Evolutionary conservation across 2,888 invertebrate species (phyloP), one percentile per base, ranked within the genome.

Genomic region (Agrotis puta): DNA sequence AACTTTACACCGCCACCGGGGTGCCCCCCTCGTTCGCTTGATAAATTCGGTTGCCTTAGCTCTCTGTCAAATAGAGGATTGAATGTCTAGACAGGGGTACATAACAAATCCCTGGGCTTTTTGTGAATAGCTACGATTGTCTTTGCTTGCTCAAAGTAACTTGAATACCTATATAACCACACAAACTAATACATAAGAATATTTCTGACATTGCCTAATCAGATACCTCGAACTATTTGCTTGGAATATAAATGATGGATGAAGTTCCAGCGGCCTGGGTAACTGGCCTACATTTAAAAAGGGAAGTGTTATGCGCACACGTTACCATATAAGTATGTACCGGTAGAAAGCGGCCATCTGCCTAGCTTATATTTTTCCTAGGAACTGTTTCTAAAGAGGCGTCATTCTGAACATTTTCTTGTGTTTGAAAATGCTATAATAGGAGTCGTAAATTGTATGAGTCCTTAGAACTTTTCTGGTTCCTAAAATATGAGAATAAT

Each of bases 1-100:
- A 88, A 89, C 86, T 91, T 88, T 87, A 81, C 43, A 80, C 61
- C 53, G 70, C 76, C 33, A 80, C 61, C 50, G 61, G 70, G 65
- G 81, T 61, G 77, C 82, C 81, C 70, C 72, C 66, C 58, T 69
- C 43, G 74, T 66, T 74, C 70, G 73, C 70, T 75, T 74, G 54
- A 81, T 82, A 82, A 82, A 81, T 83, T 81, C 76, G 62, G 80
- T 79, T 78, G 67, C 66, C 64, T 68, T 69, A 66, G 68, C 66
- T 57, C 64, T 22, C 45, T 57, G 70, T 14, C 45, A 48, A 64
- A 66, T 69, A 67, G 79, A 74, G 64, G 74, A 58, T 69, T 33
- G 9, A 57, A 51, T 27, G 74, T 77, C 70, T 81, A 77, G 70
- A 74, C 78, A 63, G 45, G 56, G 62, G 64, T 77, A 51, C 72